Percentiles rank a stretch among this genome's conserved stretches.
Conservation (phyloP, 2,113 vertebrate species). For the Atlantisia rogersi region DNA sequence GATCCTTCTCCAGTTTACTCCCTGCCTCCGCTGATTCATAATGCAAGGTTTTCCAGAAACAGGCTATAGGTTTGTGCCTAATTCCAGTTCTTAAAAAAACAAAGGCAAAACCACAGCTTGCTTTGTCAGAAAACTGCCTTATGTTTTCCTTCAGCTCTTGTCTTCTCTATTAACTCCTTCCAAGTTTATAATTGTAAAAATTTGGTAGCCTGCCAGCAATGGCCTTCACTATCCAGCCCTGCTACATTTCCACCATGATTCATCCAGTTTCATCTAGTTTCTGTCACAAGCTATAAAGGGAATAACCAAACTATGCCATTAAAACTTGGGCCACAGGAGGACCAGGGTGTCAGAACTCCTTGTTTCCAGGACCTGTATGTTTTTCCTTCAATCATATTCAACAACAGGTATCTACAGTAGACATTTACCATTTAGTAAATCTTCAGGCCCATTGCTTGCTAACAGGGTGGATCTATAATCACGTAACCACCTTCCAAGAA, state of each 20-base stretch:
- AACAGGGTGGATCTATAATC: background rate
- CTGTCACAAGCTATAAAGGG: background rate
- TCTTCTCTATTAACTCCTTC: background rate
- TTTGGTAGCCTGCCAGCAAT: background rate
- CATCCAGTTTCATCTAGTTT: background rate
- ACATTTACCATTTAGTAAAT: background rate
- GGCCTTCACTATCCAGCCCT: background rate
- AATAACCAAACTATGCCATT: background rate
- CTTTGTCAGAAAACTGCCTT: background rate
- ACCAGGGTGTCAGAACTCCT: background rate
- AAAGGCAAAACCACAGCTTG: background rate
- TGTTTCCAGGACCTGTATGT: background rate
- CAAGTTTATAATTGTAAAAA: background rate
- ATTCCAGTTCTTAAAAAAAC: background rate
- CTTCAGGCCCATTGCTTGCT: background rate
- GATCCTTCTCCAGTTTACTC: background rate
- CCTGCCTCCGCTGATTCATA: background rate
- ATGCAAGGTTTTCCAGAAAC: background rate
- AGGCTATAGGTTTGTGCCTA: background rate
- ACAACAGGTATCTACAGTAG: background rate
- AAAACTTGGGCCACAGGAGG: background rate
- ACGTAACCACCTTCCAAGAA: background rate
- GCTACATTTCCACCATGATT: background rate
- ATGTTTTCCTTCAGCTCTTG: background rate
- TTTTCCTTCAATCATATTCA: background rate